Base-by-base conservation (phyloP, 2,113 vertebrate species). In the Rhinogobius similis region DNA sequence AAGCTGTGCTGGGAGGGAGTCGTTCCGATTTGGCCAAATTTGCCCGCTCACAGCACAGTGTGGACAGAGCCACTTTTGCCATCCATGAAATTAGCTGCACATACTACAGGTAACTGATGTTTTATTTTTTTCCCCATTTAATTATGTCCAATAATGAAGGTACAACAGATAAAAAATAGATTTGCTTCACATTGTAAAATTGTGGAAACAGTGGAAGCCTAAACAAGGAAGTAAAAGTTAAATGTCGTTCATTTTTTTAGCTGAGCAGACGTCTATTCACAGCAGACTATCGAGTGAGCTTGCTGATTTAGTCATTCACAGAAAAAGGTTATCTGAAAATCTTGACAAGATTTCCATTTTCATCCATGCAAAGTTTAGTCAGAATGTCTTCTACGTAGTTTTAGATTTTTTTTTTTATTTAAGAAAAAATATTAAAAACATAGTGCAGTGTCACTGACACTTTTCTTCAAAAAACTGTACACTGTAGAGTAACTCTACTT, bases 1-100 rank as follows among this genome's bases (percentile, higher is more conserved):
- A 85, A 16, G 89, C 39, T 0, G 61, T 91, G 62, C 48, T 94
- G 24, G 89, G 89, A 58, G 93, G 93, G 53, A 92, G 91, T 48
- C 87, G 81, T 62, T 94, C 93, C 1, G 88, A 92, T 48, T 65
- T 93, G 56, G 92, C 92, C 10, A 87, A 87, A 62, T 94, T 94
- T 58, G 92, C 91, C 12, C 85, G 78, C 12, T 90, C 85, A 0
- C 90, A 92, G 82, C 81, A 90, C 79, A 90, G 78, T 12, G 84
- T 91, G 79, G 92, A 93, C 86, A 93, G 91, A 70, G 89, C 90
- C 55, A 94, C 91, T 1, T 94, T 93, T 73, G 88, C 88, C 70
- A 78, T 86, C 13, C 92, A 94, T 70, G 92, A 93, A 78, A 88
- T 93, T 77, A 92, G 85, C 26, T 94, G 93, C 79, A 88, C 84